Base-by-base conservation (phyloP, 1,140 invertebrate species). In the Prorops nasuta region DNA sequence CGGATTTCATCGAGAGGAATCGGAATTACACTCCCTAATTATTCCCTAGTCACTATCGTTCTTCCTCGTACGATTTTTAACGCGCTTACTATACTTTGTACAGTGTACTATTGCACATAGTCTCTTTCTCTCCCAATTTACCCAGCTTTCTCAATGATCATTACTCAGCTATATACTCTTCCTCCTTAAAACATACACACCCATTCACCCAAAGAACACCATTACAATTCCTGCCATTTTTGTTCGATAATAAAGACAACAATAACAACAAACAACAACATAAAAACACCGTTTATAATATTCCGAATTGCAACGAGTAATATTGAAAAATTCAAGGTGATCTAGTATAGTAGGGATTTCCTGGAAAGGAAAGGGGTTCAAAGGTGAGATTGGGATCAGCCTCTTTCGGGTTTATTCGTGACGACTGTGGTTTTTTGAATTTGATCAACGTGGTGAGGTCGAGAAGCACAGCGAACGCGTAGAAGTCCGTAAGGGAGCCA, bases 401-500 rank as follows among this genome's bases (percentile, higher is more conserved):
- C 66, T 46, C 64, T 64, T 41, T 64, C 63, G 49, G 68, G 35
- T 3, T 54, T 56, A 62, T 66, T 64, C 18, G 56, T 20, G 32
- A 50, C 39, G 12, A 59, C 47, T 41, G 51, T 17, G 10, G 31
- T 63, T 40, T 53, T 10, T 31, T 58, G 58, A 16, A 56, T 39
- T n/a, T 60, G 55, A 4, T 55, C 54, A 20, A 49, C 49, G 34
- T 58, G 51, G 35, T 52, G 31, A 18, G 46, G 53, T 51, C 54
- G 60, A 43, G 40, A 55, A 54, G 38, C 58, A 50, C 67, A 70
- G 3, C 84, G 79, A 34, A 84, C 76, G 22, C 84, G 80, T 24
- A 88, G 72, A 15, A 89, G 74, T 9, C 87, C 78, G 47, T 89
- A 74, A 3, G 86, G 83, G 78, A 89, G 83, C 87, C 87, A 90